Conservation (phyloP, 2,888 invertebrate species). For the Ctena decussata region DNA sequence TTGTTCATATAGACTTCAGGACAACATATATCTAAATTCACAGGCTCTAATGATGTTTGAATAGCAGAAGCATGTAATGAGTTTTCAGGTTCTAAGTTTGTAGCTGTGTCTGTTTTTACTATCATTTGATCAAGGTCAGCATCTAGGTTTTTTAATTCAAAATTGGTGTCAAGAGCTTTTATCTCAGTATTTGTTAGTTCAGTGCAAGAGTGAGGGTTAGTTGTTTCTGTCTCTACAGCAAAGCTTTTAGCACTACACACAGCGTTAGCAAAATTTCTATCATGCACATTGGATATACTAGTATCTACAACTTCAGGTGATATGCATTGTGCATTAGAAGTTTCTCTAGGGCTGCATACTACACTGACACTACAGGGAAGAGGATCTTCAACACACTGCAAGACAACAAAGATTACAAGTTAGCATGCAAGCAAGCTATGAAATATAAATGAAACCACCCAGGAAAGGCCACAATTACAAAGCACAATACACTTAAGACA, state of each 20-base stretch:
- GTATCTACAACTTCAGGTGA: not conserved
- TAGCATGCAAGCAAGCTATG: not conserved
- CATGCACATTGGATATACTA: too few relatives aligned
- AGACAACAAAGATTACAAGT: not conserved
- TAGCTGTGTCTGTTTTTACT: too few relatives aligned
- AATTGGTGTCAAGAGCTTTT: not conserved
- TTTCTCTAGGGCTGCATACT: not conserved
- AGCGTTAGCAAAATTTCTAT: too few relatives aligned
- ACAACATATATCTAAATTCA: not conserved
- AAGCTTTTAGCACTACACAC: too few relatives aligned
- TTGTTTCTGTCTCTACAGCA: not conserved
- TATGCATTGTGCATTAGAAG: not conserved
- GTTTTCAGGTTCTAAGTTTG: not conserved
- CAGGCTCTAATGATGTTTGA: not conserved
- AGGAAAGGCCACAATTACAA: too few relatives aligned
- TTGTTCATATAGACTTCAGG: not conserved
- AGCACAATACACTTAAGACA: too few relatives aligned
- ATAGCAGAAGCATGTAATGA: too few relatives aligned
- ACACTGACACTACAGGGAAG: not conserved
- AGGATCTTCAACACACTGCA: conserved; percentile 2
- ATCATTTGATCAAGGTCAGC: too few relatives aligned
- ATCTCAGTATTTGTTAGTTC: not conserved
- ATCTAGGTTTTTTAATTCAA: too few relatives aligned
- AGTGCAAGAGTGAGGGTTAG: not conserved
- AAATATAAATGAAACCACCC: too few relatives aligned